phyloP scores from a whole-genome alignment of 2,113 vertebrate species.

The Tretioscincus oriximinensis region DNA sequence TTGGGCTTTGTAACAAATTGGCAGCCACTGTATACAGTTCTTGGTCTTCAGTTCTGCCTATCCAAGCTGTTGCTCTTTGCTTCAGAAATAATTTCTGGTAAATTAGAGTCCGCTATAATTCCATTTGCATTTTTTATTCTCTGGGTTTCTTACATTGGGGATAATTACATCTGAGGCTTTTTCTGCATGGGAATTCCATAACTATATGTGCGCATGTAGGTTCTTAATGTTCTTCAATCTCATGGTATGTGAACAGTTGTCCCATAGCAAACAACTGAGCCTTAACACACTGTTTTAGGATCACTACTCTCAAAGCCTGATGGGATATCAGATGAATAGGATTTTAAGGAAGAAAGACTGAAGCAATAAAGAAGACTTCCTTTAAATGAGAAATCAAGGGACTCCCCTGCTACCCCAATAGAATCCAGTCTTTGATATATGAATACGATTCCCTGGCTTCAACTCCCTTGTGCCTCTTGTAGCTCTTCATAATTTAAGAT shows the following conservation, averaged over 20 bases:
- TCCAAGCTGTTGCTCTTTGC: no score
- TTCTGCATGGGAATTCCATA: no score
- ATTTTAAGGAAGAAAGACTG: constrained; percentile 43
- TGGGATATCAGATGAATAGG: not conserved
- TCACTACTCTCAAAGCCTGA: constrained; percentile 21
- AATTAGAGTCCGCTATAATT: no score
- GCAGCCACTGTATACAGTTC: no score
- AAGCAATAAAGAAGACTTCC: constrained; percentile 14
- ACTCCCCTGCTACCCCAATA: not conserved
- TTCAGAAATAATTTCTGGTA: no score
- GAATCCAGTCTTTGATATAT: constrained; percentile 62
- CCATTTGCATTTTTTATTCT: no score
- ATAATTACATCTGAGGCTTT: no score
- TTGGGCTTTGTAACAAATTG: no score
- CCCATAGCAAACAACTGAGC: not conserved
- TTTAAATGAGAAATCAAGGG: constrained; percentile 54
- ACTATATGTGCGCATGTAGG: no score
- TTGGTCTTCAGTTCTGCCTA: no score
- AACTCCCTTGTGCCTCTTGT: constrained; percentile 31
- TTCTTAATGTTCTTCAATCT: not conserved
- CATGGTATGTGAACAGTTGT: not conserved
- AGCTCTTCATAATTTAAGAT: constrained; percentile 59
- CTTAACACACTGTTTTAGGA: not conserved
- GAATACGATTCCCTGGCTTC: constrained; percentile 30
- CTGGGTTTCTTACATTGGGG: no score